Percentiles rank a stretch among this genome's conserved stretches.
phyloP scores from a whole-genome alignment of 2,888 invertebrate species.

The Altica lythri region DNA sequence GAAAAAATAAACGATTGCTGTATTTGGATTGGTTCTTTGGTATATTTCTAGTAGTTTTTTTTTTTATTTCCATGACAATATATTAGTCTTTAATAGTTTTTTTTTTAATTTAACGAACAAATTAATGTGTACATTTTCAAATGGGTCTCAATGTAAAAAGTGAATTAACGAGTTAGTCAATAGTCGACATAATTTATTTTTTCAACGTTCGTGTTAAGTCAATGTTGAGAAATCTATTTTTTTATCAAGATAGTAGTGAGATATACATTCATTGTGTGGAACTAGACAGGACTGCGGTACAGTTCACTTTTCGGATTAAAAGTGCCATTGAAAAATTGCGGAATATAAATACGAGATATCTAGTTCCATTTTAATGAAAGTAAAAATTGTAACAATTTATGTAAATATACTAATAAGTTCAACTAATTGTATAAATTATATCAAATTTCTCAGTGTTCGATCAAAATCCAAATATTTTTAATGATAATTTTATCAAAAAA shows the following conservation, averaged over 20 bases:
- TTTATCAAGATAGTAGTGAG: constrained; percentile 39
- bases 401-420: constrained; percentile 17
- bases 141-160: no score
- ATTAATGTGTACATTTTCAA: no score
- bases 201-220: constrained; percentile 30
- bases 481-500: no score
- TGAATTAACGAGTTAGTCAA: constrained; percentile 31
- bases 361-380: constrained; percentile 18
- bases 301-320: constrained; percentile 19
- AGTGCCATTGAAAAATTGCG: constrained; percentile 41
- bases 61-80: no score
- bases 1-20: no score
- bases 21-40: no score
- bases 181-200: constrained; percentile 36
- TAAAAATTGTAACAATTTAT: constrained; percentile 37
- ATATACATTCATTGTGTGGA: constrained; percentile 8
- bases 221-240: constrained; percentile 37
- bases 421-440: constrained; percentile 20
- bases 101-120: neutral
- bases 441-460: no score
- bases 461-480: no score
- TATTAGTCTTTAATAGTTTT: no score
- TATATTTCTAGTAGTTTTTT: no score
- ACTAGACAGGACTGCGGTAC: constrained; percentile 16
- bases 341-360: constrained; percentile 7